Evolutionary conservation across 2,888 invertebrate species (phyloP).

Genomic region (Tridacna crocea): DNA sequence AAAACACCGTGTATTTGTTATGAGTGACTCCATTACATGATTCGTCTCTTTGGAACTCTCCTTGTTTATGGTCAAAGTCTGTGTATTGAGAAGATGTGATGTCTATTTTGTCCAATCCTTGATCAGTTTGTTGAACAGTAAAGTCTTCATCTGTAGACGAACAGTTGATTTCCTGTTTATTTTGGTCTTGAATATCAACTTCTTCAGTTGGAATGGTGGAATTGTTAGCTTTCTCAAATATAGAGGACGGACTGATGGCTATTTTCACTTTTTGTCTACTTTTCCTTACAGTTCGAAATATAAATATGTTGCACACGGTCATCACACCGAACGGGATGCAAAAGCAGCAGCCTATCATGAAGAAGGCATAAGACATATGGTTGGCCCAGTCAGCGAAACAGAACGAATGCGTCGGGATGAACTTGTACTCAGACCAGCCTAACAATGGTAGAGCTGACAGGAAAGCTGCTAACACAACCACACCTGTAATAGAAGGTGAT

Average conservation of each 20-base stretch:
- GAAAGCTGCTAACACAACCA: conserved; percentile 67
- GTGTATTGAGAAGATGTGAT: neutral
- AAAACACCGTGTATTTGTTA: neutral
- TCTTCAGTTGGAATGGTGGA: neutral
- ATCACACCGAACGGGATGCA: conserved; percentile 77
- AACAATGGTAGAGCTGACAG: conserved; percentile 76
- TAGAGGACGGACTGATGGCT: conserved; percentile 6
- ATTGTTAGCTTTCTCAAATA: neutral
- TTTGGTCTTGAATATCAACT: neutral
- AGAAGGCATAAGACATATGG: conserved; percentile 76
- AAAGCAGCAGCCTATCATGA: conserved; percentile 80
- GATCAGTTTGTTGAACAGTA: neutral
- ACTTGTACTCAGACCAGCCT: conserved; percentile 78
- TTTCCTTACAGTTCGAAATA: conserved; percentile 65
- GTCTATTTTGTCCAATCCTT: neutral
- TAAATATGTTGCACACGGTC: conserved; percentile 75
- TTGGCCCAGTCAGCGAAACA: conserved; percentile 80
- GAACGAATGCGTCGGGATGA: conserved; percentile 73
- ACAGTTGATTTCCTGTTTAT: conserved; percentile 8
- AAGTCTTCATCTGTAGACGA: conserved; percentile 12
- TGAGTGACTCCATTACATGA: neutral
- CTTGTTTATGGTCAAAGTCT: neutral
- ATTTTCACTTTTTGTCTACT: conserved; percentile 62
- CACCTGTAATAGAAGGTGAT: conserved; percentile 62
- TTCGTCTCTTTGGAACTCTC: neutral